These are phyloP conservation scores for Rattus rattus DNA, from an alignment of 2,113 vertebrate genomes.

Conservation along the genomic window DNA sequence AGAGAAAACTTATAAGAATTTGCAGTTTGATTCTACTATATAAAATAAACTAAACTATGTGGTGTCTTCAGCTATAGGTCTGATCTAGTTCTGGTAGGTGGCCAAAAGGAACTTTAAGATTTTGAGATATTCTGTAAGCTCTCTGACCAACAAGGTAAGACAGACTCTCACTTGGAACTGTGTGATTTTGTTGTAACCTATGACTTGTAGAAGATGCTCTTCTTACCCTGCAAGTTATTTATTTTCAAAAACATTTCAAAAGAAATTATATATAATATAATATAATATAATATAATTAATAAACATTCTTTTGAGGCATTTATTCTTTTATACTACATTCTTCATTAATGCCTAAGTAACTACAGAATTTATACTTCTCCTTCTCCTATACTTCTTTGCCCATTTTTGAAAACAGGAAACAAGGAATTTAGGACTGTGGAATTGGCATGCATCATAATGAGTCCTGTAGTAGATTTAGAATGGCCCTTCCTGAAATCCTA, in stretches of 20 bases:
- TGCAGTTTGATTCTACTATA: not conserved
- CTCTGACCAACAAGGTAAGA: not conserved
- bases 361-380: not conserved
- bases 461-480: not conserved
- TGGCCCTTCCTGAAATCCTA: not conserved
- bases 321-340: not conserved
- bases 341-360: not conserved
- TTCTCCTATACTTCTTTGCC: not conserved
- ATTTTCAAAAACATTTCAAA: not conserved
- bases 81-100: not conserved
- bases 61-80: not conserved
- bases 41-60: not conserved
- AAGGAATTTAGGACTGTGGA: not conserved
- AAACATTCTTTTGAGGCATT: not conserved
- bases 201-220: not conserved
- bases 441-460: not conserved
- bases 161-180: not conserved
- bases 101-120: too few species aligned
- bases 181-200: not conserved
- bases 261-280: not conserved
- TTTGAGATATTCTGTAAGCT: not conserved
- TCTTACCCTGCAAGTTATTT: not conserved
- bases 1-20: not conserved
- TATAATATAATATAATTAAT: not conserved
- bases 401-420: not conserved